Base-by-base conservation (phyloP, 2,113 vertebrate species). In the Perognathus longimembris region DNA sequence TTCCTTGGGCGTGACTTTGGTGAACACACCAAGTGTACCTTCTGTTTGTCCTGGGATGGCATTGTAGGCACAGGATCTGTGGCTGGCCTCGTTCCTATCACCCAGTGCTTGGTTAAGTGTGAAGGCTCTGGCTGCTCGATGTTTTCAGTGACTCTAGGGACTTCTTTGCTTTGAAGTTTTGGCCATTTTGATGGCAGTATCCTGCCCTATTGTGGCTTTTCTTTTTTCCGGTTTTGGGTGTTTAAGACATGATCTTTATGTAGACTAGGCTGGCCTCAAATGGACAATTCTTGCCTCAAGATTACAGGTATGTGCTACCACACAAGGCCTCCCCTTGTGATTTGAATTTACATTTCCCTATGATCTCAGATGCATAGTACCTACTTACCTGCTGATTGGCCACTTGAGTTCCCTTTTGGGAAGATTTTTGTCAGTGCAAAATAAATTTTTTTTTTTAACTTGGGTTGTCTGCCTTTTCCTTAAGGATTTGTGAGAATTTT, bases 131-230 rank as follows among this genome's bases (percentile, higher is more conserved):
- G 32, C 10, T 0, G 1, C 38, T 38, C 36, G 22, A 0, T 17
- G 1, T 9, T 21, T 36, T 77, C 26, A 32, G 28, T 40, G 7
- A 4, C 4, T 0, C n/a, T 10, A 2, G 20, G 14, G 64, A 50
- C 30, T 76, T 30, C 42, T 67, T 30, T 21, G 24, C 66, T 12
- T 57, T 38, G 30, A 28, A 73, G 18, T 10, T 24, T n/a, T 12
- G 26, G 71, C 34, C 38, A 0, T 88, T 70, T 6, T 74, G 57
- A 30, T 50, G 45, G 21, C 21, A 42, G 32, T n/a, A 15, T 34
- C 18, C 1, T 7, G 1, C 14, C 15, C 24, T 1, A 0, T 2
- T 15, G 32, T n/a, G n/a, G 34, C 21, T 12, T 21, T 12, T 21
- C 59, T 61, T 61, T 21, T 26, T 21, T 24, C 1, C 20, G 24